phyloP scores from a whole-genome alignment of 2,113 vertebrate species.

The Crocuta crocuta region DNA sequence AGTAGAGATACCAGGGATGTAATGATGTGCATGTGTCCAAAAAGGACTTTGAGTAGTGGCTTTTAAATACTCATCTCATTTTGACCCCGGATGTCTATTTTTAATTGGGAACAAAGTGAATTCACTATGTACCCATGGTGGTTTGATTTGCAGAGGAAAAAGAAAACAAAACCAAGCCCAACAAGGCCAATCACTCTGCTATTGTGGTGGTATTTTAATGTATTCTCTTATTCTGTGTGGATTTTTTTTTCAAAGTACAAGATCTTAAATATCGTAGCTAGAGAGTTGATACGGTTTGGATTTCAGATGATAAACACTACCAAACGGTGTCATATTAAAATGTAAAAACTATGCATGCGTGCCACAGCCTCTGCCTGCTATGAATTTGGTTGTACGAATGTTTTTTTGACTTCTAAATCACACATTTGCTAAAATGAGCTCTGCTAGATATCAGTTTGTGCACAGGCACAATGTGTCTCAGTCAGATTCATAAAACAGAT shows the following conservation, averaged over 20 bases:
- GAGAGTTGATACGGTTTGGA: conserved; percentile 77
- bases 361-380: conserved; percentile 88
- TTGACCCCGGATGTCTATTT: conserved; percentile 67
- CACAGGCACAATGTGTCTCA: conserved; percentile 90
- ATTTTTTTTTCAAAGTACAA: conserved; percentile 66
- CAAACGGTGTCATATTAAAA: conserved; percentile 86
- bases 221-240: conserved; percentile 68
- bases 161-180: conserved; percentile 69
- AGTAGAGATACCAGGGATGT: conserved; percentile 48
- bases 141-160: conserved; percentile 57
- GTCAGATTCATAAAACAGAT: conserved; percentile 91
- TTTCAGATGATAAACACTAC: conserved; percentile 85
- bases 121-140: conserved; percentile 46
- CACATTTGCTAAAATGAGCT: conserved; percentile 91
- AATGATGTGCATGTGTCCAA: conserved; percentile 63
- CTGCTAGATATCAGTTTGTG: conserved; percentile 89
- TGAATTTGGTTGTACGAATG: conserved; percentile 87
- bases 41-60: conserved; percentile 58
- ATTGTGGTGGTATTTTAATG: conserved; percentile 63
- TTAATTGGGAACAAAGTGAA: conserved; percentile 65
- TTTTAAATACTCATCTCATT: conserved; percentile 71
- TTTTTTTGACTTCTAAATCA: conserved; percentile 90
- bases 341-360: conserved; percentile 86
- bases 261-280: conserved; percentile 73
- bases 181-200: conserved; percentile 63